Evolutionary conservation across 2,797 vertebrate species (phyloP).

Genomic region (Etheostoma nigrum): DNA sequence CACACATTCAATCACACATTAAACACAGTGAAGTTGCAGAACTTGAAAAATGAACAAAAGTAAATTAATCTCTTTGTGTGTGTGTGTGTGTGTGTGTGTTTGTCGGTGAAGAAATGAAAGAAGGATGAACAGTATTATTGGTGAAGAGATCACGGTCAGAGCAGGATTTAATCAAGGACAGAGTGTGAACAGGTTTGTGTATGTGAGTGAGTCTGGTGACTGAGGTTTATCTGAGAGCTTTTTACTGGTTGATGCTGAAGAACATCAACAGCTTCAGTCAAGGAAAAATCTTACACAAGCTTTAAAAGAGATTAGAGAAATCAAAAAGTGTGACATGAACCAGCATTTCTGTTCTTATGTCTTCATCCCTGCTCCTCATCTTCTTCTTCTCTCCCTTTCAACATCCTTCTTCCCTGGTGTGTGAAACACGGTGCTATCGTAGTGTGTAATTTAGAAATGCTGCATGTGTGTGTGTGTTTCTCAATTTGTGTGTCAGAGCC

Average conservation of each 20-base stretch:
- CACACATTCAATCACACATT: conserved; percentile 60
- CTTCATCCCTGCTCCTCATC: conserved; percentile 33
- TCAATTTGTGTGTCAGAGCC: conserved; percentile 49
- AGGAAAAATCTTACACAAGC: conserved; percentile 1
- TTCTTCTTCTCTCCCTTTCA: conserved; percentile 12
- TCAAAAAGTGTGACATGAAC: conserved; percentile 24
- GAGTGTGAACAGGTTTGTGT: conserved; percentile 50
- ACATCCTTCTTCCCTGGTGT: conserved; percentile 13
- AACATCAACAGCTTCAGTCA: conserved; percentile 19
- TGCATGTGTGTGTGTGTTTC: neutral
- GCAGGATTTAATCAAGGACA: conserved; percentile 78
- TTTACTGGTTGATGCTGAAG: conserved; percentile 20
- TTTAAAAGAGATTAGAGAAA: conserved; percentile 33
- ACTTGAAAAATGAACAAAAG: conserved; percentile 79
- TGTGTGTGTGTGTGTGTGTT: conserved; percentile 40
- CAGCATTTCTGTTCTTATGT: conserved; percentile 27
- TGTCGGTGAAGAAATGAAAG: conserved; percentile 40
- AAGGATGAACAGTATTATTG: conserved; percentile 66
- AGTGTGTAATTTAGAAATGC: conserved; percentile 28
- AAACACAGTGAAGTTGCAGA: conserved; percentile 64
- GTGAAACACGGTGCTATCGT: neutral
- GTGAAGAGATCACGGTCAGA: conserved; percentile 67
- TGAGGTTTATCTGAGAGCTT: conserved; percentile 29
- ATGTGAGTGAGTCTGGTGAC: conserved; percentile 3
- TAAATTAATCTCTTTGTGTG: conserved; percentile 76